phyloP scores from a whole-genome alignment of 1,140 invertebrate species.

The Drosophila saltans region DNA sequence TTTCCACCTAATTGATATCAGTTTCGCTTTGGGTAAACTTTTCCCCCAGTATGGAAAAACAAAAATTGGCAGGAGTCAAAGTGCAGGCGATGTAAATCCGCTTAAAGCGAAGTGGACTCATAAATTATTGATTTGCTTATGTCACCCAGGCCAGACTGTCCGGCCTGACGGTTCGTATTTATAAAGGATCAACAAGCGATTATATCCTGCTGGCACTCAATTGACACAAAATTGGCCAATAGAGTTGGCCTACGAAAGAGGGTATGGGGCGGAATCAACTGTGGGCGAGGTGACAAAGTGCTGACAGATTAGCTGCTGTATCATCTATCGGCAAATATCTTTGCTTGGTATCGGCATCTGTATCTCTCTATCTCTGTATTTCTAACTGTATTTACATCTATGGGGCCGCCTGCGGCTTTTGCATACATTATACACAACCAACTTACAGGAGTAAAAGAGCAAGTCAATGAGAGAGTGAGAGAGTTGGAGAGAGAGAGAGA shows the following conservation, averaged over 20 bases:
- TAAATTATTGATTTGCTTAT: constrained; percentile 82
- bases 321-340: constrained; percentile 26
- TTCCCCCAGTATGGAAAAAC: constrained; percentile 1
- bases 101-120: constrained; percentile 76
- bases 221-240: constrained; percentile 15
- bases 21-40: constrained; percentile 52
- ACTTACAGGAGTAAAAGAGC: constrained; percentile 17
- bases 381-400: constrained; percentile 28
- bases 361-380: constrained; percentile 23
- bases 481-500: constrained; percentile 14
- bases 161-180: constrained; percentile 57
- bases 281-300: constrained; percentile 40
- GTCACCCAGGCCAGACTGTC: constrained; percentile 62
- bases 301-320: constrained; percentile 67
- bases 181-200: constrained; percentile 80
- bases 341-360: constrained; percentile 9
- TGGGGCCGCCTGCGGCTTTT: constrained; percentile 42
- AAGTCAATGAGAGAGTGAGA: too few relatives aligned
- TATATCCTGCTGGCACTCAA: constrained; percentile 65
- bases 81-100: constrained; percentile 76
- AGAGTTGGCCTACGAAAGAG: not conserved
- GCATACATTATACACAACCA: constrained; percentile 68
- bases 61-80: constrained; percentile 26
- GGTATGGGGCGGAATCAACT: not conserved
- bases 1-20: constrained; percentile 78